Conservation (phyloP, 1,140 invertebrate species). For the Hyposmocoma kahamanoa region DNA sequence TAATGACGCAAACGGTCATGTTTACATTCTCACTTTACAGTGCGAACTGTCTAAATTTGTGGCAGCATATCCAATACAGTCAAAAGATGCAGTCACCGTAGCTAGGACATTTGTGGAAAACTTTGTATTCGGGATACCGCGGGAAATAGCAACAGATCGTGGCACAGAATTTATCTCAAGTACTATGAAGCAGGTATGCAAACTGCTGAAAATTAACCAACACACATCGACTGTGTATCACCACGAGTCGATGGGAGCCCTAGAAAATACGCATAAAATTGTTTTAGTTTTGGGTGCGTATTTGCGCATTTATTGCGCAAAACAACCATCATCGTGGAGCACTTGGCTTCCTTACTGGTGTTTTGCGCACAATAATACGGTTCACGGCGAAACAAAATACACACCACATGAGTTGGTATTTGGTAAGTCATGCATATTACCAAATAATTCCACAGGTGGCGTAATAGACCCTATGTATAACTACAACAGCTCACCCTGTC, state of each 20-base stretch:
- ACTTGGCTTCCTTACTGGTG: constrained; percentile 3
- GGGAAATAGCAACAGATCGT: constrained; percentile 5
- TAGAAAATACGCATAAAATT: constrained; percentile 7
- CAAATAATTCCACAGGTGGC: not conserved
- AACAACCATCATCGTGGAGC: constrained; percentile 3
- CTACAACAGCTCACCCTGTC: constrained; percentile 8
- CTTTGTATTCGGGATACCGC: constrained; percentile 3
- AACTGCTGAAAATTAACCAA: constrained; percentile 4
- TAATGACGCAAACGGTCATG: not conserved
- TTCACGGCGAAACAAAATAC: not conserved
- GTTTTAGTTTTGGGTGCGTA: constrained; percentile 3
- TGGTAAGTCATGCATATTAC: not conserved
- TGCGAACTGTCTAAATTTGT: constrained; percentile 6
- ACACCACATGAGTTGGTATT: not conserved
- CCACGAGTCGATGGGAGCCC: not conserved
- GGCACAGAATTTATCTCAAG: constrained; percentile 7
- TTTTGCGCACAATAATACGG: constrained; percentile 3
- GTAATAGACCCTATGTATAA: constrained; percentile 13
- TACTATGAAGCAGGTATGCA: constrained; percentile 1
- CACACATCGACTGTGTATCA: constrained; percentile 2
- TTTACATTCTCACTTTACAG: constrained; percentile 4
- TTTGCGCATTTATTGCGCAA: not conserved
- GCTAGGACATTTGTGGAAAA: constrained; percentile 4
- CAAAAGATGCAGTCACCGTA: not conserved
- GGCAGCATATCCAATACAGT: constrained; percentile 3